Evolutionary conservation across 2,888 invertebrate genomes (phyloP), one percentile per base, ranked within the genome.

Genomic region (Phlogophora meticulosa): DNA sequence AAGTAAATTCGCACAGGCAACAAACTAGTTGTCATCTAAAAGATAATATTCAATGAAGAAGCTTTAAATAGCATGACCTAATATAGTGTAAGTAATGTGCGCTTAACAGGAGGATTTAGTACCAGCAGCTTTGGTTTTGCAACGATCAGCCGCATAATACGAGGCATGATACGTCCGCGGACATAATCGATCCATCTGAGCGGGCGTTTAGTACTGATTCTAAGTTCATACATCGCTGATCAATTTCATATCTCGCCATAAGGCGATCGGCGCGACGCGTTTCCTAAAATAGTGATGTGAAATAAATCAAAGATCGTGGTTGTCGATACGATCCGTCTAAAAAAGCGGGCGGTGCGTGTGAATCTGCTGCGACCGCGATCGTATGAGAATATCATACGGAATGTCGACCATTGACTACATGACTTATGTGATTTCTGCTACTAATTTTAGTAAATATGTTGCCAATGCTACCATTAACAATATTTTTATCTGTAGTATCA

Each of bases 241-340:
- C 88, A 91, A 94, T 94, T 91, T 93, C 93, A 94, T 93, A 94
- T 92, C 93, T 88, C 83, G 90, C 89, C 91, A 89, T 94, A 94
- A 88, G 89, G 89, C 88, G 88, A 87, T 85, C 84, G 90, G 80
- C 91, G 91, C 90, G 91, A 90, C 94, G 84, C 84, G 92, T 92
- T 94, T 93, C 95, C 95, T 95, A 95, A 95, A 95, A 93, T 91
- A 95, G 95, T 92, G 92, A 91, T 94, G 91, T 92, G 92, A 94
- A 93, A 94, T 94, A 94, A 93, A 94, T 95, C 94, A 92, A 87
- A 90, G 92, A 92, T 91, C 86, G 84, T 87, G 84, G 85, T 87
- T 90, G 88, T 92, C 92, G 93, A 92, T 94, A 92, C 84, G 81
- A 80, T 79, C 67, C 76, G 82, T 85, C 87, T 88, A 90, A 94